Evolutionary conservation across 2,113 vertebrate species (phyloP).

Genomic region (Noturus placidus): DNA sequence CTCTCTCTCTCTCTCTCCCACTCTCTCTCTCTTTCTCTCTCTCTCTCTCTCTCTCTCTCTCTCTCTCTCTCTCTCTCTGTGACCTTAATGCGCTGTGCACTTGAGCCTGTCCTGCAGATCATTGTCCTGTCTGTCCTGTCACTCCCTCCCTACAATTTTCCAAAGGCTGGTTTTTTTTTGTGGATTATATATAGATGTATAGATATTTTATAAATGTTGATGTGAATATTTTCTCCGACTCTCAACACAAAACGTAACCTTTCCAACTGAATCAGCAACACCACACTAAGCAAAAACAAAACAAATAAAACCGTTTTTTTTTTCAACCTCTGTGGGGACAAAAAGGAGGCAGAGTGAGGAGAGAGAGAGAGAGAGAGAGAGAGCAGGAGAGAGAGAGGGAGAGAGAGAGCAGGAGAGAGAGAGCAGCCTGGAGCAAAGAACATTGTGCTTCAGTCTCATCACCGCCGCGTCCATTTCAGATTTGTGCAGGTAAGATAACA

Average conservation of each 20-base stretch:
- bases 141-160: not conserved
- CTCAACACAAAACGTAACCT: slow-evolving; percentile 14
- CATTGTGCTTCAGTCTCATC: slow-evolving; percentile 43
- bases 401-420: too few relatives aligned
- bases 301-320: not conserved
- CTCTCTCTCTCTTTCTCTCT: slow-evolving; percentile 23
- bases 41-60: slow-evolving; percentile 8
- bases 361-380: slow-evolving; percentile 33
- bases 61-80: slow-evolving; percentile 21
- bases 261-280: not conserved
- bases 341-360: slow-evolving; percentile 41
- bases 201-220: not conserved
- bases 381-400: too few relatives aligned
- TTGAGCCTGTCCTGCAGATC: slow-evolving; percentile 31
- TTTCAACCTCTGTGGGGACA: slow-evolving; percentile 28
- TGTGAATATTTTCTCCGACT: not conserved
- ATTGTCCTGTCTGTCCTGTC: slow-evolving; percentile 18
- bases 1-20: slow-evolving; percentile 4
- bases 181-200: not conserved
- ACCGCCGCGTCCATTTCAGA: slow-evolving; percentile 36
- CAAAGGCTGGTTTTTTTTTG: not conserved
- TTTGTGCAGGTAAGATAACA: slow-evolving; percentile 39
- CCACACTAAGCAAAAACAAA: slow-evolving; percentile 19
- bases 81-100: slow-evolving; percentile 32
- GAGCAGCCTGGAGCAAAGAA: slow-evolving; percentile 54